phyloP scores from a whole-genome alignment of 2,888 invertebrate genomes.

The Epinotia bilunana region DNA sequence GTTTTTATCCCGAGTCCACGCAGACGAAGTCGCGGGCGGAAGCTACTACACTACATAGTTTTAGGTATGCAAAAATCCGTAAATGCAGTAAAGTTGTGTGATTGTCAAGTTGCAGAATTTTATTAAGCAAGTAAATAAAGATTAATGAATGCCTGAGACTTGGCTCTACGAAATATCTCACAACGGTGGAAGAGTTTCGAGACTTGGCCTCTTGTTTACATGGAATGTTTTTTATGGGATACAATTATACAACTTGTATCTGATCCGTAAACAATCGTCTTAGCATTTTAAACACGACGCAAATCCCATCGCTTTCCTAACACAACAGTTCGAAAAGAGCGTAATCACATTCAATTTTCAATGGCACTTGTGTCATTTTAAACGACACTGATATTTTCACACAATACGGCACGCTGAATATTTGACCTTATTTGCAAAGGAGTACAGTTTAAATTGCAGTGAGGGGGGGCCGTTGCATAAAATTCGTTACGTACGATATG shows the following conservation, averaged over 20 bases:
- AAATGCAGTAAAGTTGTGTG: too few relatives aligned
- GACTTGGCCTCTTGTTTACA: too few relatives aligned
- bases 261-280: conserved; percentile 38
- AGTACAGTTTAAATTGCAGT: background rate
- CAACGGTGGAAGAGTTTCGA: too few relatives aligned
- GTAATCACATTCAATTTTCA: background rate
- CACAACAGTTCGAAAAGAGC: background rate
- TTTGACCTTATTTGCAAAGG: background rate
- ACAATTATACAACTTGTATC: conserved; percentile 41
- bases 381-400: conserved; percentile 3
- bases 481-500: conserved; percentile 36
- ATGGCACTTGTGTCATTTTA: conserved; percentile 11
- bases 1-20: too few relatives aligned
- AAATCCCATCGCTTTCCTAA: conserved; percentile 38
- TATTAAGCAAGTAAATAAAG: too few relatives aligned
- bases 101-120: too few relatives aligned
- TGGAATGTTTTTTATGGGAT: background rate
- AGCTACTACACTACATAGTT: too few relatives aligned
- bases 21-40: too few relatives aligned
- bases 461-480: conserved; percentile 22
- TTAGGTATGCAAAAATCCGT: too few relatives aligned
- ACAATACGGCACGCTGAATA: conserved; percentile 3
- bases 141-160: too few relatives aligned
- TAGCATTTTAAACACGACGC: conserved; percentile 33
- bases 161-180: too few relatives aligned